A percentile compares a stretch with the other conserved stretches of the same genome.
Evolutionary conservation across 2,888 invertebrate genomes (phyloP).

Genomic region (Enoplolaimus lenunculus): DNA sequence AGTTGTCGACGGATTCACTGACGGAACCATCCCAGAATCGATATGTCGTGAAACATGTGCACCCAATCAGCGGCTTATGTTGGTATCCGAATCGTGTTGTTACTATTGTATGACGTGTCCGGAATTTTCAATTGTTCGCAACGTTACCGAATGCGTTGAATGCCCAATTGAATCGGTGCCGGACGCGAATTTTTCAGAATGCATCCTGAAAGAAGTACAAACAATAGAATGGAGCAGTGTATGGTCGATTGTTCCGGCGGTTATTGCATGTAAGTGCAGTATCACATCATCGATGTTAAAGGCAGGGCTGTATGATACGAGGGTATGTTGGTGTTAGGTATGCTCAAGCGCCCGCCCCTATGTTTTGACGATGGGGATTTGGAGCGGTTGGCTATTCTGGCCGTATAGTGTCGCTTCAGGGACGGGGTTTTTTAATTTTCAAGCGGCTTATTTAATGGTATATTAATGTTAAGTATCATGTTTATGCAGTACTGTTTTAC

Average conservation of each 20-base stretch:
- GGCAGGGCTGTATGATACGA: too few relatives aligned
- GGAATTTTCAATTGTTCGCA: slow-evolving; percentile 28
- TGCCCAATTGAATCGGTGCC: slow-evolving; percentile 56
- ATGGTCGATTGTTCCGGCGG: slow-evolving; percentile 55
- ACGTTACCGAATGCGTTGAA: slow-evolving; percentile 46
- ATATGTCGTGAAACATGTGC: background rate
- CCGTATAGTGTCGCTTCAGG: too few relatives aligned
- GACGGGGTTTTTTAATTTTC: too few relatives aligned
- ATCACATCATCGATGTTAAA: too few relatives aligned
- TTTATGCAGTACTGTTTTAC: too few relatives aligned
- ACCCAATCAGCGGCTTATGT: background rate
- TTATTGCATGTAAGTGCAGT: slow-evolving; percentile 49
- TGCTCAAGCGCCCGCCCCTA: too few relatives aligned
- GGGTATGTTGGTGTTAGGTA: too few relatives aligned
- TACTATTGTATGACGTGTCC: slow-evolving; percentile 48
- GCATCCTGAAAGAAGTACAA: slow-evolving; percentile 49
- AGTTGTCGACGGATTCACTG: background rate
- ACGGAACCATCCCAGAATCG: background rate
- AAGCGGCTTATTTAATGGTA: too few relatives aligned
- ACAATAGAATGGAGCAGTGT: slow-evolving; percentile 53
- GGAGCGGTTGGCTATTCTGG: too few relatives aligned
- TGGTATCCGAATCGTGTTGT: slow-evolving; percentile 40
- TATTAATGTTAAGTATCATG: too few relatives aligned
- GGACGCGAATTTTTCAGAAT: slow-evolving; percentile 50
- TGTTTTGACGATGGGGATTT: too few relatives aligned